These are phyloP conservation scores for Hofmannophila pseudospretella DNA, from an alignment of 2,888 invertebrate species.

Conservation along the genomic window DNA sequence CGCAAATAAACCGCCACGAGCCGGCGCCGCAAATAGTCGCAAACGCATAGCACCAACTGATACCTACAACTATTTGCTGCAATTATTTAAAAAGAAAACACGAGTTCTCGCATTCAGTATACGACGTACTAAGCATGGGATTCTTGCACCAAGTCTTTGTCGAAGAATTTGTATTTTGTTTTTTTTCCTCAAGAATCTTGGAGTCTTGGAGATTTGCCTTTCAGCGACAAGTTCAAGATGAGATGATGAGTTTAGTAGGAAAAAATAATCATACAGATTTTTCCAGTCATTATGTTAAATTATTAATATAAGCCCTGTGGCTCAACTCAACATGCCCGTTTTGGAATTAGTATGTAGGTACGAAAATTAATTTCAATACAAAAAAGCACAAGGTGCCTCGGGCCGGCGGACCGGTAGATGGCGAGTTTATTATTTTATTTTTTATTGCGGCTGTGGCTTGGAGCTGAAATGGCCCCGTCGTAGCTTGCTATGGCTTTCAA, in stretches of 20 bases:
- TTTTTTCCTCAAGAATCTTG: slow-evolving; percentile 1
- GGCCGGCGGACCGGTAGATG: too few relatives aligned
- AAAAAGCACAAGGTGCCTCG: too few relatives aligned
- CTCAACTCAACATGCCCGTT: too few relatives aligned
- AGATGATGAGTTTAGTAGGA: not conserved
- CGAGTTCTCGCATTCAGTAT: slow-evolving; percentile 5
- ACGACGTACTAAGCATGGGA: slow-evolving; percentile 8
- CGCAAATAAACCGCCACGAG: slow-evolving; percentile 59
- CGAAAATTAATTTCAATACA: too few relatives aligned
- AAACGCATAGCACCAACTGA: slow-evolving; percentile 13
- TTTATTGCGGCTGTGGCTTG: too few relatives aligned
- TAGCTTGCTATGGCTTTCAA: too few relatives aligned
- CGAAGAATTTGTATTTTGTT: slow-evolving; percentile 3
- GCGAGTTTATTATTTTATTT: too few relatives aligned
- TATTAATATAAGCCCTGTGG: too few relatives aligned
- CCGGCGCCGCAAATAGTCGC: slow-evolving; percentile 45
- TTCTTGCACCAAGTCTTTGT: slow-evolving; percentile 5
- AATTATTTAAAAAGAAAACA: slow-evolving; percentile 40
- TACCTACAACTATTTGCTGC: slow-evolving; percentile 27
- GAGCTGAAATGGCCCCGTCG: too few relatives aligned
- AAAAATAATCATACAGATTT: too few relatives aligned
- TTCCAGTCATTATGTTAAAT: too few relatives aligned
- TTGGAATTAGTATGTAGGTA: too few relatives aligned
- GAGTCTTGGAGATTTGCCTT: not conserved
- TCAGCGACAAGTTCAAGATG: not conserved